Conservation (phyloP, 92 coral and sea anemone species). For the Phenganax subtilis region DNA sequence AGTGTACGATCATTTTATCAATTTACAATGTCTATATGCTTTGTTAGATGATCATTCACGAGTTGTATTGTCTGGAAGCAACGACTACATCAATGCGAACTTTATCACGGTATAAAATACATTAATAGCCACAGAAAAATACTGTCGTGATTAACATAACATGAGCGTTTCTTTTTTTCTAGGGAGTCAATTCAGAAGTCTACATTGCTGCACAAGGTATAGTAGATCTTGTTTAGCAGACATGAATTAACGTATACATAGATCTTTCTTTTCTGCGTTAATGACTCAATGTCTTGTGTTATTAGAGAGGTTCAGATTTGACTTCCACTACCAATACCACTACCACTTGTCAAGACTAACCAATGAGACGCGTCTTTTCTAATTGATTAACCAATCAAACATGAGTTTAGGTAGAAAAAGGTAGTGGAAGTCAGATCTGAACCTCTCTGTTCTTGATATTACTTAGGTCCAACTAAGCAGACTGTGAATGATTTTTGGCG, state of each 20-base stretch:
- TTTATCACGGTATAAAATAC: constrained; percentile 53
- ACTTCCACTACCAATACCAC: too few species aligned
- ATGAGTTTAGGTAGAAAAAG: too few species aligned
- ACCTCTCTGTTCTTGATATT: too few species aligned
- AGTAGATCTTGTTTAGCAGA: background rate
- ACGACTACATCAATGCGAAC: constrained; percentile 69
- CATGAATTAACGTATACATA: background rate
- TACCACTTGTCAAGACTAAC: too few species aligned
- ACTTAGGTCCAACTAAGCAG: constrained; percentile 52
- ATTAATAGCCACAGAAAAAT: background rate
- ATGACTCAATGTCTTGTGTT: background rate
- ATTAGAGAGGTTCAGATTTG: too few species aligned
- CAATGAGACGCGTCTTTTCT: too few species aligned
- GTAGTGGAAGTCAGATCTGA: too few species aligned
- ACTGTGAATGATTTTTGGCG: constrained; percentile 72
- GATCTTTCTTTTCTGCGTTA: background rate
- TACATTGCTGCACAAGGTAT: constrained; percentile 89
- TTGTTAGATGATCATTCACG: constrained; percentile 75
- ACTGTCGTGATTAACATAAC: background rate
- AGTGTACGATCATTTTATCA: background rate
- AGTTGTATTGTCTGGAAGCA: constrained; percentile 46
- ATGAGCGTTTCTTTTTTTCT: constrained; percentile 29
- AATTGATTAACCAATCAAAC: too few species aligned
- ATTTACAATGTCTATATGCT: too few species aligned
- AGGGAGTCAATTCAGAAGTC: constrained; percentile 56